Evolutionary conservation across 1,140 invertebrate species (phyloP).

Genomic region (Papilio helenus): DNA sequence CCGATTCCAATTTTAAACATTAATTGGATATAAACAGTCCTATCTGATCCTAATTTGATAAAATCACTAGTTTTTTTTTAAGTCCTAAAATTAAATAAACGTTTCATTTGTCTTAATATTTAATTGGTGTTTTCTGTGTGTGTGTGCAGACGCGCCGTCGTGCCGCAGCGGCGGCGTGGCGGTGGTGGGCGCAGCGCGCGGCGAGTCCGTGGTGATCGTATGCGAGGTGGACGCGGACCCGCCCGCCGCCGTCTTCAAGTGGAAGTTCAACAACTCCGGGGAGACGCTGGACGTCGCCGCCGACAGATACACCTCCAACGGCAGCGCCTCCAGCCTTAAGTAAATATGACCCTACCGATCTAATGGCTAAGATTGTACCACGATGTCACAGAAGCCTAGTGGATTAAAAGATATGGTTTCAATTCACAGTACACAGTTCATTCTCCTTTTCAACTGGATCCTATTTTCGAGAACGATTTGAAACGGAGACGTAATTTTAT

Average conservation of each 20-base stretch:
- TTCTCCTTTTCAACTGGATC: neutral
- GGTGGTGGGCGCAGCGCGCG: conserved; percentile 92
- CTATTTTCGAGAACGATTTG: neutral
- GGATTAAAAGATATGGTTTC: neutral
- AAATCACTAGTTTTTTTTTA: neutral
- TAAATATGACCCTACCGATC: conserved; percentile 44
- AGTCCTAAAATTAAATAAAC: too few relatives aligned
- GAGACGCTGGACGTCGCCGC: conserved; percentile 91
- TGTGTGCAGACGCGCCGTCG: conserved; percentile 88
- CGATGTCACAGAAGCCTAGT: neutral
- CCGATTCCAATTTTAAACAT: neutral
- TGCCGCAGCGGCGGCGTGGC: conserved; percentile 87
- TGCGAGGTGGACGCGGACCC: conserved; percentile 95
- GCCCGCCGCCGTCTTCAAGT: conserved; percentile 91
- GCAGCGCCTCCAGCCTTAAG: conserved; percentile 87
- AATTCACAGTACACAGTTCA: neutral
- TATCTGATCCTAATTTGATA: too few relatives aligned
- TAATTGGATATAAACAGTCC: neutral
- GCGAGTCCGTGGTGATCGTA: conserved; percentile 91
- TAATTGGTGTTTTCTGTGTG: neutral
- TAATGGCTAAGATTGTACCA: neutral
- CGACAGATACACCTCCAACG: conserved; percentile 88
- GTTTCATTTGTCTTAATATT: too few relatives aligned
- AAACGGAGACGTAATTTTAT: conserved; percentile 6
- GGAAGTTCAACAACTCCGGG: conserved; percentile 96